Evolutionary conservation across 2,113 vertebrate genomes (phyloP).

Genomic region (Arizona elegans): DNA sequence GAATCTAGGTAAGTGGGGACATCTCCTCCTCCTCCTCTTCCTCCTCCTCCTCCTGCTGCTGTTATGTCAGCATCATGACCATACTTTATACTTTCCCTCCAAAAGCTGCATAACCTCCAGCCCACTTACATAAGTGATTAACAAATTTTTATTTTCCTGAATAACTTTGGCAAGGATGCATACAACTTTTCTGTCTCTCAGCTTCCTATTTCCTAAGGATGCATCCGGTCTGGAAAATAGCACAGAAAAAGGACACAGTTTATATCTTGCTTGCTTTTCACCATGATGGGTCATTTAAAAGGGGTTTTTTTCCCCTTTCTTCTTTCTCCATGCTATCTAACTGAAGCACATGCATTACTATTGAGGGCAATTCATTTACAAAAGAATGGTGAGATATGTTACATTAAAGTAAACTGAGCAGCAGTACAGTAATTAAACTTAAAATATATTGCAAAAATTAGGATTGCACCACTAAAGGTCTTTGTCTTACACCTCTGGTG

Average conservation of each 20-base stretch:
- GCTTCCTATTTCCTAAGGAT: constrained; percentile 63
- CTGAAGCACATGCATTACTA: neutral
- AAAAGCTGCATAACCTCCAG: constrained; percentile 59
- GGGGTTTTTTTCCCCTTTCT: constrained; percentile 56
- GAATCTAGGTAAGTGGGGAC: constrained; percentile 33
- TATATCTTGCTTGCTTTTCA: constrained; percentile 62
- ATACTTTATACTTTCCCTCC: constrained; percentile 48
- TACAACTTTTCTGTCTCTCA: constrained; percentile 48
- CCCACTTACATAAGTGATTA: constrained; percentile 45
- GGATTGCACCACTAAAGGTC: neutral
- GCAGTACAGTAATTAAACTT: neutral
- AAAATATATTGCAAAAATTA: neutral
- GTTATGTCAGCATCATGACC: constrained; percentile 34
- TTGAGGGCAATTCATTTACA: neutral
- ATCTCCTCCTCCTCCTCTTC: neutral
- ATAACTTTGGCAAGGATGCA: constrained; percentile 49
- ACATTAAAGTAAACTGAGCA: neutral
- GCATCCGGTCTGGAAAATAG: constrained; percentile 64
- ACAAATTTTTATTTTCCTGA: constrained; percentile 58
- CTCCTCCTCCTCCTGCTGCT: neutral
- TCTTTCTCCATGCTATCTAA: constrained; percentile 35
- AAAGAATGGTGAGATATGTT: neutral
- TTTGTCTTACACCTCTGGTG: neutral
- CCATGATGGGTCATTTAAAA: constrained; percentile 46
- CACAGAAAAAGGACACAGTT: constrained; percentile 56